A percentile compares a stretch with the other conserved stretches of the same genome.
Conservation (phyloP, 2,113 vertebrate species). For the Syngnathus scovelli region DNA sequence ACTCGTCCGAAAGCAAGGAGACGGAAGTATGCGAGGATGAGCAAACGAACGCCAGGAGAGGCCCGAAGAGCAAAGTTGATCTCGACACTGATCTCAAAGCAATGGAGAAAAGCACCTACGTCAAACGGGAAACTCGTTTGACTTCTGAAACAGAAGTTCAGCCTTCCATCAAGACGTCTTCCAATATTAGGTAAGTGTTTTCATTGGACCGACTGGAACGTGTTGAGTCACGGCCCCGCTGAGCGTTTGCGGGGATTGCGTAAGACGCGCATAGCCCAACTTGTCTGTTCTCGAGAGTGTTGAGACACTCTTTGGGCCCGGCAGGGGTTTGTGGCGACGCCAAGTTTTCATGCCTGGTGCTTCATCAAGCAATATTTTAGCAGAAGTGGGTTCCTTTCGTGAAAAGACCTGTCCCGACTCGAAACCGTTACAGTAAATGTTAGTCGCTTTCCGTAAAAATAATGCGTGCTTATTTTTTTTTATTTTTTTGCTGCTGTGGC, state of each 20-base stretch:
- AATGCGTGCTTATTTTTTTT: background rate
- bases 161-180: conserved; percentile 23
- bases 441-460: too few species aligned
- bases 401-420: conserved; percentile 16
- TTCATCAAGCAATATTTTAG: conserved; percentile 30
- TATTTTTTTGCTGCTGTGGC: background rate
- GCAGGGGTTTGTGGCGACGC: background rate
- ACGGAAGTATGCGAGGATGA: conserved; percentile 43
- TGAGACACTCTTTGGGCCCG: conserved; percentile 12
- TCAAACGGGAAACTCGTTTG: conserved; percentile 8
- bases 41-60: conserved; percentile 36
- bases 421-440: conserved; percentile 16
- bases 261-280: conserved; percentile 27
- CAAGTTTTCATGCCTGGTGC: conserved; percentile 25
- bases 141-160: conserved; percentile 23
- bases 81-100: conserved; percentile 20
- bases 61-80: conserved; percentile 29
- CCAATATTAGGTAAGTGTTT: conserved; percentile 48
- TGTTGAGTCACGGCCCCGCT: conserved; percentile 30
- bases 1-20: conserved; percentile 36
- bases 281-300: conserved; percentile 47
- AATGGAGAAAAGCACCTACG: conserved; percentile 1
- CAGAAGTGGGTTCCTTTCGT: background rate
- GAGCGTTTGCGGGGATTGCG: conserved; percentile 33
- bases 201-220: conserved; percentile 8